These are phyloP conservation scores for Hydractinia symbiolongicarpus DNA, from an alignment of 30 jellyfish, hydroid and myxozoan genomes.

Conservation along the genomic window DNA sequence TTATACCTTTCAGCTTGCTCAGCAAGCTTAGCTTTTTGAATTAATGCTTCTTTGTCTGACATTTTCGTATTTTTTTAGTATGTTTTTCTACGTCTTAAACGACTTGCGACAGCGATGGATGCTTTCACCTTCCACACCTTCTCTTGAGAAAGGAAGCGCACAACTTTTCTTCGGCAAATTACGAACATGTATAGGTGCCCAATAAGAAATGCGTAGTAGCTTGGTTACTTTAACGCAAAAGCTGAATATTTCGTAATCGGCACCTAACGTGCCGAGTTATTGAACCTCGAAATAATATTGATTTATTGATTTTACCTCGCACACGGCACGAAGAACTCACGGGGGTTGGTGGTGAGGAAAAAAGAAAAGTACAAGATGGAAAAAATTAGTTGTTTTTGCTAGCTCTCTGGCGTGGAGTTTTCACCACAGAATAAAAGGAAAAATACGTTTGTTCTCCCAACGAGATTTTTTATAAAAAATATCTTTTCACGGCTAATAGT, in stretches of 20 bases:
- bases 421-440: too few relatives aligned
- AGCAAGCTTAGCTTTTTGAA: slow-evolving; percentile 81
- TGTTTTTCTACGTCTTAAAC: neutral
- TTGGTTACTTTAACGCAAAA: neutral
- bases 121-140: slow-evolving; percentile 34
- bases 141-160: slow-evolving; percentile 30
- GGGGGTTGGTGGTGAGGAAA: too few relatives aligned
- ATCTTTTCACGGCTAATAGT: too few relatives aligned
- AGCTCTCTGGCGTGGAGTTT: too few relatives aligned
- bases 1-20: slow-evolving; percentile 95
- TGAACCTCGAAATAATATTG: too few relatives aligned
- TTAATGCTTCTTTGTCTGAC: slow-evolving; percentile 58
- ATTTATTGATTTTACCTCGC: too few relatives aligned
- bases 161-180: slow-evolving; percentile 13
- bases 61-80: slow-evolving; percentile 11
- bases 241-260: neutral
- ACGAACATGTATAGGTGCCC: slow-evolving; percentile 6
- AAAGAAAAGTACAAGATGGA: too few relatives aligned
- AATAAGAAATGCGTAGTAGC: slow-evolving; percentile 6
- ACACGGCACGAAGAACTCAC: too few relatives aligned
- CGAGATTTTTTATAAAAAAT: too few relatives aligned
- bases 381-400: too few relatives aligned
- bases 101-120: slow-evolving; percentile 3
- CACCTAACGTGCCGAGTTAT: slow-evolving; percentile 9
- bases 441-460: too few relatives aligned